A percentile compares a stretch with the other conserved stretches of the same genome.
phyloP scores from a whole-genome alignment of 2,888 invertebrate genomes.

The Auanema freiburgensis region DNA sequence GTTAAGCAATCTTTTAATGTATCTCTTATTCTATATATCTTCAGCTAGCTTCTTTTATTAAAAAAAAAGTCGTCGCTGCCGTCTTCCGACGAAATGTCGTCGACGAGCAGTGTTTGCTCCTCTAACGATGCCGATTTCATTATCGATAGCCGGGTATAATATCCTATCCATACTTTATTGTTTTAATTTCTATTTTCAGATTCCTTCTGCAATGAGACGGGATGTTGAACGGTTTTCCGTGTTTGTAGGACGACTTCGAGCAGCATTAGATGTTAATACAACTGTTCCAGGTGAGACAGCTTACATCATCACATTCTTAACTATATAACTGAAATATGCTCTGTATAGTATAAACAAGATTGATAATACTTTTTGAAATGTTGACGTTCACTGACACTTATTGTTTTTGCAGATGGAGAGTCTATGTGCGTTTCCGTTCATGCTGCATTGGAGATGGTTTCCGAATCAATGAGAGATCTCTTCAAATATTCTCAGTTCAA shows the following conservation, averaged over 20 bases:
- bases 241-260: conserved; percentile 46
- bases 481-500: conserved; percentile 50
- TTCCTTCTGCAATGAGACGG: conserved; percentile 49
- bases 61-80: neutral
- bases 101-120: conserved; percentile 47
- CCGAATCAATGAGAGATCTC: conserved; percentile 58
- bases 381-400: no score
- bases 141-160: conserved; percentile 30
- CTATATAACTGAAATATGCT: no score
- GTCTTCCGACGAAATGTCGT: conserved; percentile 25
- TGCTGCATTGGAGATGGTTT: conserved; percentile 59
- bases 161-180: conserved; percentile 3
- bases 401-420: conserved; percentile 45
- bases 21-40: neutral
- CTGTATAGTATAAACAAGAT: no score
- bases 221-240: conserved; percentile 60
- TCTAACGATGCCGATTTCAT: conserved; percentile 43
- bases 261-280: conserved; percentile 44
- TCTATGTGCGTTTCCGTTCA: conserved; percentile 58
- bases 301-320: no score
- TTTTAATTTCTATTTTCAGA: conserved; percentile 74
- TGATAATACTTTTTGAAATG: no score
- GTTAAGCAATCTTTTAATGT: no score
- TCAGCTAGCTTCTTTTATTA: neutral
- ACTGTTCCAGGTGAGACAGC: conserved; percentile 44